Conservation (phyloP, 1,140 invertebrate species). For the Solenopsis fugax region DNA sequence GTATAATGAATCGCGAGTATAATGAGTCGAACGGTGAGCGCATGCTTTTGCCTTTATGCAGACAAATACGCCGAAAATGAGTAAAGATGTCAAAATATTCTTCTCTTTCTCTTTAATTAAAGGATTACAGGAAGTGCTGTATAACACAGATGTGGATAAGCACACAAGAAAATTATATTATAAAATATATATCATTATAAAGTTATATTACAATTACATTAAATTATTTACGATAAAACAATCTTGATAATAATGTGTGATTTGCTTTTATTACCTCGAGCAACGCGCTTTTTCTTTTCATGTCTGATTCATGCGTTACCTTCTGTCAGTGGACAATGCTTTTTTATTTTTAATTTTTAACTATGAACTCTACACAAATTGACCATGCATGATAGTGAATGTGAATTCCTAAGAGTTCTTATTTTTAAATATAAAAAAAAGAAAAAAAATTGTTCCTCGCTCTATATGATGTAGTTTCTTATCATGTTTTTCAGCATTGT, state of each 20-base stretch:
- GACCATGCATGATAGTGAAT: no score
- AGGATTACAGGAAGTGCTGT: neutral
- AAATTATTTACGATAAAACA: no score
- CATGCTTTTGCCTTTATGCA: conserved; percentile 9
- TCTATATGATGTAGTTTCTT: no score
- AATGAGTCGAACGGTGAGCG: neutral
- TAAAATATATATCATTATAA: no score
- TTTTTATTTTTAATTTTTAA: no score
- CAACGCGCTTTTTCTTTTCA: neutral
- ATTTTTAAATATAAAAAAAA: no score
- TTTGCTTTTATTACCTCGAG: neutral
- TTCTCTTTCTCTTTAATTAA: neutral
- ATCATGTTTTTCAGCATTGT: no score
- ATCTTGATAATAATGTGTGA: neutral
- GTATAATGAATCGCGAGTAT: conserved; percentile 6
- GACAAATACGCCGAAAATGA: neutral
- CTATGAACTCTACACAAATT: no score
- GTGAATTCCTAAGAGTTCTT: no score
- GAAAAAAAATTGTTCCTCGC: no score
- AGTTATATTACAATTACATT: no score
- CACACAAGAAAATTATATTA: neutral
- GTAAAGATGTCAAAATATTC: neutral
- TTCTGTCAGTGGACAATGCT: neutral
- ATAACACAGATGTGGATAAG: neutral
- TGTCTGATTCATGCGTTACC: neutral